These are phyloP conservation scores for Polietes domitor DNA, from an alignment of 2,888 invertebrate genomes.

Conservation along the genomic window DNA sequence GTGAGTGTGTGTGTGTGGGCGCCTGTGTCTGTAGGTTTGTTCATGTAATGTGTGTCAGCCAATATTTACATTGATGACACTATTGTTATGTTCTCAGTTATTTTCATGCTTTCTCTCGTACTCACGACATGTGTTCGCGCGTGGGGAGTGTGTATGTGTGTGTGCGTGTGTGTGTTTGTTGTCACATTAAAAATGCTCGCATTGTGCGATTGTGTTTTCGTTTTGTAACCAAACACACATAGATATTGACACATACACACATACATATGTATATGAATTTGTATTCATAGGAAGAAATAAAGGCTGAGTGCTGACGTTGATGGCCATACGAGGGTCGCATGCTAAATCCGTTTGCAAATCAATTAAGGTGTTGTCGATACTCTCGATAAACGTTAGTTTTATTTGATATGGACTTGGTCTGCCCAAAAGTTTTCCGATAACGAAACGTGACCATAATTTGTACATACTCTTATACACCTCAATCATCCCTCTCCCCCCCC, in stretches of 20 bases:
- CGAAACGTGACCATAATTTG: too few relatives aligned
- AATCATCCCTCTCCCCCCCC: too few relatives aligned
- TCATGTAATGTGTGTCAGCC: conserved; percentile 39
- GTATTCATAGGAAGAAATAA: background rate
- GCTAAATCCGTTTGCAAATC: background rate
- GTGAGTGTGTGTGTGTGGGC: background rate
- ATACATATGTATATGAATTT: background rate
- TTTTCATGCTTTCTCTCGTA: background rate
- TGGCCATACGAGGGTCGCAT: conserved; percentile 18
- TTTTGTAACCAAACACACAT: background rate
- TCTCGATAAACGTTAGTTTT: too few relatives aligned
- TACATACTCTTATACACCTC: too few relatives aligned
- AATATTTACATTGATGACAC: conserved; percentile 53
- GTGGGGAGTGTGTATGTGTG: background rate
- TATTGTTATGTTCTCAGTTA: conserved; percentile 43
- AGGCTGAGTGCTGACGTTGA: background rate
- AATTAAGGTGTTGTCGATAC: background rate
- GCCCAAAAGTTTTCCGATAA: too few relatives aligned
- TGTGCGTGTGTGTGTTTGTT: conserved; percentile 27
- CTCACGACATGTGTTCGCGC: background rate
- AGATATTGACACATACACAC: background rate
- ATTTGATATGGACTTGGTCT: too few relatives aligned
- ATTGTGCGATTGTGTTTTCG: background rate
- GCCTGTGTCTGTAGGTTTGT: conserved; percentile 9
- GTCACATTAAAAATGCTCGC: conserved; percentile 36